Evolutionary conservation across 2,888 invertebrate species (phyloP).

Genomic region (Hoplodrina blanda): DNA sequence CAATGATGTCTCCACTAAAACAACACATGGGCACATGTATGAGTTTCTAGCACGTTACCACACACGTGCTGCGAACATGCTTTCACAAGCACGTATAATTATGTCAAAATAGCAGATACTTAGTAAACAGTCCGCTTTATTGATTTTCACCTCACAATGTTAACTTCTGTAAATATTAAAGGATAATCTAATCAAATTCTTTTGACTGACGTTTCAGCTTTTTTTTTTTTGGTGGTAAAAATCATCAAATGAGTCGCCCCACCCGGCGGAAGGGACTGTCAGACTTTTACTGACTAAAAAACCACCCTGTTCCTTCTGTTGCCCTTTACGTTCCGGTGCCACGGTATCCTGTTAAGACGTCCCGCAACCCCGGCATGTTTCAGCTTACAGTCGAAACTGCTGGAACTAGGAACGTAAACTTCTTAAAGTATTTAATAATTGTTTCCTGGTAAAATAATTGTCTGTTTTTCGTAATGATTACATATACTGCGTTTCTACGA

Average conservation of each 20-base stretch:
- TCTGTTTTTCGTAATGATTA: not conserved
- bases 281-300: too few species aligned
- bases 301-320: too few species aligned
- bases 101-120: conserved; percentile 40
- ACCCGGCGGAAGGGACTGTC: too few species aligned
- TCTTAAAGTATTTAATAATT: not conserved
- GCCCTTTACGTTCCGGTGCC: too few species aligned
- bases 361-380: too few species aligned
- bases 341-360: too few species aligned
- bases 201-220: too few species aligned
- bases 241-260: too few species aligned
- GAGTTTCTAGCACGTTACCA: conserved; percentile 3
- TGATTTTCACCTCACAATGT: conserved; percentile 1
- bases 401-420: not conserved
- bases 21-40: conserved; percentile 11
- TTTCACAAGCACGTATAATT: conserved; percentile 31
- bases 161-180: conserved; percentile 2
- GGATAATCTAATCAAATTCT: too few species aligned
- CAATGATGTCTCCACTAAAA: conserved; percentile 36
- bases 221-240: too few species aligned
- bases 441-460: not conserved
- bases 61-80: conserved; percentile 39
- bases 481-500: conserved; percentile 12
- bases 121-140: not conserved
- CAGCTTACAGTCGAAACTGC: too few species aligned